phyloP scores from a whole-genome alignment of 2,888 invertebrate species.

The Prenolepis imparis region DNA sequence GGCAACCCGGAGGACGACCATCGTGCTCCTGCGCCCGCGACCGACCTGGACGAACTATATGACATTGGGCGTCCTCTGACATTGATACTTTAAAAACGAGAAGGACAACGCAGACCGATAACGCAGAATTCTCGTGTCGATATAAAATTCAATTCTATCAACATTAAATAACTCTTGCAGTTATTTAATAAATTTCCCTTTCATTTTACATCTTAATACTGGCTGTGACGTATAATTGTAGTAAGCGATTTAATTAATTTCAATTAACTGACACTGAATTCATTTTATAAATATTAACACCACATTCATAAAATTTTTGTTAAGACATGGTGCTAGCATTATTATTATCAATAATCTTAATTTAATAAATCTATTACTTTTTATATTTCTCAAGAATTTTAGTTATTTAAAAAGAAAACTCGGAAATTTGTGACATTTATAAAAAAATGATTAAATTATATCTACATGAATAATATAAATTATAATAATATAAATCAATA shows the following conservation, averaged over 20 bases:
- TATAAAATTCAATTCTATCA: neutral
- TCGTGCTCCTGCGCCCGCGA: slow-evolving; percentile 77
- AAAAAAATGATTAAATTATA: neutral
- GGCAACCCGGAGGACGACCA: slow-evolving; percentile 79
- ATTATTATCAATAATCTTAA: neutral
- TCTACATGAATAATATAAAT: neutral
- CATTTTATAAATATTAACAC: neutral
- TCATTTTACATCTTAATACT: neutral
- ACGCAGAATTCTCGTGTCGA: neutral
- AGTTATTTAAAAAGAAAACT: neutral
- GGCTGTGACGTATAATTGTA: neutral
- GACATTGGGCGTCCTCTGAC: slow-evolving; percentile 47
- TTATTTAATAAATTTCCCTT: neutral
- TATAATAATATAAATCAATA: neutral
- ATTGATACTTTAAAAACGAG: neutral
- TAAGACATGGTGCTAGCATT: neutral
- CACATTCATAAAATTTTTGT: neutral
- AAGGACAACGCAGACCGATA: neutral
- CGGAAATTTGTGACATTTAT: neutral
- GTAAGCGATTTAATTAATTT: neutral
- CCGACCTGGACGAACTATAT: neutral
- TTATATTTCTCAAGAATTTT: neutral
- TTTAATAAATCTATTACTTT: neutral
- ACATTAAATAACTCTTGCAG: neutral
- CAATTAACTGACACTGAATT: neutral